Evolutionary conservation across 2,888 invertebrate genomes (phyloP), one percentile per base, ranked within the genome.

Genomic region (Acleris holmiana): DNA sequence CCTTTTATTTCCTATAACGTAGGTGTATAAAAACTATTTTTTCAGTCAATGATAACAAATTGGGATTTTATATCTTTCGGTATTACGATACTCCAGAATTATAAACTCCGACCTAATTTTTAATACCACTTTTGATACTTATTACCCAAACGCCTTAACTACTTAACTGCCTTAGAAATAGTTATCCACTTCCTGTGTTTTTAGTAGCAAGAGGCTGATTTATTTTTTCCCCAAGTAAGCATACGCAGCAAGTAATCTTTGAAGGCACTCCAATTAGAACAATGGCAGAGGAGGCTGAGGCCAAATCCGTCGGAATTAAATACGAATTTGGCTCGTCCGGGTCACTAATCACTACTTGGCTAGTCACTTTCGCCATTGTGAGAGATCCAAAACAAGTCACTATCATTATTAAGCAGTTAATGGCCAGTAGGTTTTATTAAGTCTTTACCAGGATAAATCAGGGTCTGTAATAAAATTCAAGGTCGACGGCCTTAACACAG

Each of bases 301-400:
- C 55, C 41, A 69, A 71, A 72, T 68, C 69, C 69, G 50, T 55
- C 55, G 67, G 67, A 73, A 71, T 78, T 75, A 74, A 78, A 75
- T 76, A 76, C 71, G 75, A 71, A 69, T 78, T 75, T 60, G 64
- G 70, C 71, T 67, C 50, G 64, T 62, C 57, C 66, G 67, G 69
- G 68, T 73, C 75, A 72, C 70, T 72, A 55, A 60, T 60, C 65
- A 65, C 59, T 57, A 59, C 48, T 50, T 25, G 17, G 15, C 49
- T 55, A 48, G 54, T 65, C 59, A 65, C 49, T 54, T 49, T 55
- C 48, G 54, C 59, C 54, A 60, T 55, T 65, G 55, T 65, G 41
- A 44, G 49, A 40, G 41, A 17, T 41, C 46, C 25, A 64, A 65
- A 48, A 58, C 51, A 51, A 54, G 53, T 58, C 19, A 21, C 53